These are phyloP conservation scores for Lomographa bimaculata DNA, from an alignment of 2,888 invertebrate genomes.

Conservation along the genomic window DNA sequence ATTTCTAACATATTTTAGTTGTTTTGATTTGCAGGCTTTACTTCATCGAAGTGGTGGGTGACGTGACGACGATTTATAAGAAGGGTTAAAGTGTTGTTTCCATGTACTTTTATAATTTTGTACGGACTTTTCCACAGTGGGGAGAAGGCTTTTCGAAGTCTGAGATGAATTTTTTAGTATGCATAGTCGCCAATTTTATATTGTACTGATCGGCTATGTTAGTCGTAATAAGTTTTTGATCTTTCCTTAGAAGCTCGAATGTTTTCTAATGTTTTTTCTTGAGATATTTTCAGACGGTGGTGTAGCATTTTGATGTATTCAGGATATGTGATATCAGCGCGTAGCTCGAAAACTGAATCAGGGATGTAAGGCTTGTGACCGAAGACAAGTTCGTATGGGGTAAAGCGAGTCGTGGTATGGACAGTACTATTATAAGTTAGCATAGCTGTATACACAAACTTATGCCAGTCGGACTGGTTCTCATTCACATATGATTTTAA, in stretches of 20 bases:
- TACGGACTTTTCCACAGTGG: slow-evolving; percentile 30
- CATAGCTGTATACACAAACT: slow-evolving; percentile 35
- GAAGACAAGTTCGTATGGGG: slow-evolving; percentile 50
- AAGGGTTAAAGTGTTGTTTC: too few species aligned
- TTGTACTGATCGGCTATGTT: slow-evolving; percentile 7
- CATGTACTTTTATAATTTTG: too few species aligned
- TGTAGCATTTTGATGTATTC: slow-evolving; percentile 10
- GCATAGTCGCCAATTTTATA: slow-evolving; percentile 23
- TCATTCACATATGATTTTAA: slow-evolving; percentile 36
- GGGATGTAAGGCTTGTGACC: slow-evolving; percentile 35
- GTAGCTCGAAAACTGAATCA: slow-evolving; percentile 6
- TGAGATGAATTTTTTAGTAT: slow-evolving; percentile 4
- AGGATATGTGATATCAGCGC: slow-evolving; percentile 11
- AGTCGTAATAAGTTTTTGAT: slow-evolving; percentile 38
- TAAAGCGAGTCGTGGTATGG: slow-evolving; percentile 34
- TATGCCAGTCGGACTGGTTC: slow-evolving; percentile 35
- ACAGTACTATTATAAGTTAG: slow-evolving; percentile 28
- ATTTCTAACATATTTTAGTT: too few species aligned
- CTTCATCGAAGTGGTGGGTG: neutral
- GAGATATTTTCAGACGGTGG: slow-evolving; percentile 9
- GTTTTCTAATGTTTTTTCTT: slow-evolving; percentile 5
- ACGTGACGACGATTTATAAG: slow-evolving; percentile 13
- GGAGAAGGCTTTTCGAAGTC: slow-evolving; percentile 4
- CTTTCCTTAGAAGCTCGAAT: slow-evolving; percentile 10
- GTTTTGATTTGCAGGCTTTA: too few species aligned